phyloP scores from a whole-genome alignment of 2,797 vertebrate species.

The Peromyscus attwateri region DNA sequence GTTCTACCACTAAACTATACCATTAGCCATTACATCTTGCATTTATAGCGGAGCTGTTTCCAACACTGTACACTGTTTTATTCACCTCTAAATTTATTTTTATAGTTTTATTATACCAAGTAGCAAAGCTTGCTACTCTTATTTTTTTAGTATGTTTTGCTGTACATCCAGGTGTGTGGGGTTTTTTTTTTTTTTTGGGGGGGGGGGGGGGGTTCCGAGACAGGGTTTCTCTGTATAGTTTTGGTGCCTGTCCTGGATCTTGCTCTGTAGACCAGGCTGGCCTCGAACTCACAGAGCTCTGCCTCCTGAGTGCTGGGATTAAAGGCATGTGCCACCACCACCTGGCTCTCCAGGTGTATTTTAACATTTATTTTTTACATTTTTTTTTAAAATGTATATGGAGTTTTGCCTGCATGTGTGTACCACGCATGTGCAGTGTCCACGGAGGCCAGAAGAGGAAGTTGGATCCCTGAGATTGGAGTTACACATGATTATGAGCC shows the following conservation, averaged over 20 bases:
- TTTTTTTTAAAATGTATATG: neutral
- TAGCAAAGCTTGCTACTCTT: conserved; percentile 39
- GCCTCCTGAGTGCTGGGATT: too few species aligned
- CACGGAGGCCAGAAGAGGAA: neutral
- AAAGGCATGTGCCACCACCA: too few species aligned
- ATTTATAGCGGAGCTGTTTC: neutral
- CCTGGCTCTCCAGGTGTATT: neutral
- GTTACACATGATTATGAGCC: too few species aligned
- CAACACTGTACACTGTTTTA: neutral
- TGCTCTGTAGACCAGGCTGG: too few species aligned
- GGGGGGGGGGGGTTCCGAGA: too few species aligned
- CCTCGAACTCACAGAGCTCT: too few species aligned
- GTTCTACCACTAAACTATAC: neutral
- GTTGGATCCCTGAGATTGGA: too few species aligned
- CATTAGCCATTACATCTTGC: neutral
- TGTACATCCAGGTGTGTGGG: neutral
- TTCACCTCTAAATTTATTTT: conserved; percentile 33
- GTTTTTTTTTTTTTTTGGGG: too few species aligned
- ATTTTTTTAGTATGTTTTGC: conserved; percentile 3
- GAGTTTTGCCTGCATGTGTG: neutral
- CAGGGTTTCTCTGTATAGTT: too few species aligned
- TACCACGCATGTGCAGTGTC: neutral
- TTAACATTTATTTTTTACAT: neutral
- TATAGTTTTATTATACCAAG: conserved; percentile 34
- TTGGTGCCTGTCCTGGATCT: too few species aligned